Evolutionary conservation across 2,113 vertebrate genomes (phyloP), one percentile per base, ranked within the genome.

Genomic region (Phyllostomus hastatus): DNA sequence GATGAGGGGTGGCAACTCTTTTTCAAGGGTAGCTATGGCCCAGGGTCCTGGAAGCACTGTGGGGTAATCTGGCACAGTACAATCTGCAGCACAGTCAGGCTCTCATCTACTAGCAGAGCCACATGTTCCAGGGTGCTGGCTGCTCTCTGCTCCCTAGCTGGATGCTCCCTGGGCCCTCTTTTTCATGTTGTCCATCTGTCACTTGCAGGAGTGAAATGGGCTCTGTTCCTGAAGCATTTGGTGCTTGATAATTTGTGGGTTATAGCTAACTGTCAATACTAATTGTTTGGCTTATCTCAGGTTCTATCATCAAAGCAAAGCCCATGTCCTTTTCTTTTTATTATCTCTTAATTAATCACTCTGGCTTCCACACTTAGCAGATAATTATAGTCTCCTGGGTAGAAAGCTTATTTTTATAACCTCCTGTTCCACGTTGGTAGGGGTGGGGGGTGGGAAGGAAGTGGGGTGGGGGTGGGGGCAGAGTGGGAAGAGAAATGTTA

Each of bases 261-360:
- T 98, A 97, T 91, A 96, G 98, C 97, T 97, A 98, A 98, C 96
- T 97, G 97, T 96, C 98, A 97, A 95, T 98, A 98, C 98, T 99
- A 98, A 98, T 98, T 98, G 98, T 98, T 98, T 90, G 98, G 98
- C 98, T 98, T 98, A 98, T 98, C 98, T 98, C 98, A 95, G 98
- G 98, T 98, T 98, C 98, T 97, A 97, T 98, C 98, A 98, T 99
- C 98, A 98, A 98, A 98, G 98, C 97, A 93, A 95, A 98, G 97
- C 98, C 98, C 98, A 98, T 98, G 10, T 98, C 98, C 98, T 98
- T 98, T 98, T 97, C 98, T 98, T 98, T 98, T 99, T 98, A 99
- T 99, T 99, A 98, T 99, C 98, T 99, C 98, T 99, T 98, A 99
- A 99, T 99, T 99, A 99, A 99, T 99, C 98, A 98, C 98, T 98